These are phyloP conservation scores for Rhincodon typus DNA, from an alignment of 2,797 vertebrate genomes.

Conservation along the genomic window DNA sequence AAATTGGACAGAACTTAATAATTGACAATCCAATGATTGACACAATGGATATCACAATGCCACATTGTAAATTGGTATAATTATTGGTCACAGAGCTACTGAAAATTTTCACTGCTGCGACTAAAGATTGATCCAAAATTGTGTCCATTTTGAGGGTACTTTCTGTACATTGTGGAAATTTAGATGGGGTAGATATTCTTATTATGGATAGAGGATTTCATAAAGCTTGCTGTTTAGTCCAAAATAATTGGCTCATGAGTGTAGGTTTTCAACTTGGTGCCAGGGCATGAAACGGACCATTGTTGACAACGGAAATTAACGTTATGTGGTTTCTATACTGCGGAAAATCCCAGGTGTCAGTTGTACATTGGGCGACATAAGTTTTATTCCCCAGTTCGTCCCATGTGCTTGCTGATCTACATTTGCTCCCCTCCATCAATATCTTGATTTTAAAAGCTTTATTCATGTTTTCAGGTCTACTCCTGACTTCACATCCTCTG, in stretches of 20 bases:
- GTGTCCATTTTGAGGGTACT: background rate
- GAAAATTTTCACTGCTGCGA: background rate
- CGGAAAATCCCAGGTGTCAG: background rate
- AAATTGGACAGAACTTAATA: background rate
- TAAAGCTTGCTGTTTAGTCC: background rate
- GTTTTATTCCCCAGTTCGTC: background rate
- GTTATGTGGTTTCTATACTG: background rate
- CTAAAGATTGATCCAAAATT: background rate
- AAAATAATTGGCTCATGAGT: background rate
- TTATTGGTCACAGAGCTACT: background rate
- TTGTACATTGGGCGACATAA: background rate
- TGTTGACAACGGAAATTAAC: background rate
- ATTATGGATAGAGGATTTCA: background rate
- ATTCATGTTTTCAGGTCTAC: background rate
- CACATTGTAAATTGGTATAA: background rate
- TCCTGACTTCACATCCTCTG: background rate
- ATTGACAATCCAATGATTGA: background rate
- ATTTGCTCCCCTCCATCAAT: background rate
- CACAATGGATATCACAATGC: background rate
- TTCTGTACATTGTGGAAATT: background rate
- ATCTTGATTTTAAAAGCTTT: background rate
- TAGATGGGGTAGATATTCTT: background rate
- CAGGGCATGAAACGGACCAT: background rate
- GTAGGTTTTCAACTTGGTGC: background rate
- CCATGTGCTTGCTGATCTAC: background rate